A percentile compares a stretch with the other conserved stretches of the same genome.
These are phyloP conservation scores for Drosophila persimilis DNA, from an alignment of 1,140 invertebrate species.

Conservation along the genomic window DNA sequence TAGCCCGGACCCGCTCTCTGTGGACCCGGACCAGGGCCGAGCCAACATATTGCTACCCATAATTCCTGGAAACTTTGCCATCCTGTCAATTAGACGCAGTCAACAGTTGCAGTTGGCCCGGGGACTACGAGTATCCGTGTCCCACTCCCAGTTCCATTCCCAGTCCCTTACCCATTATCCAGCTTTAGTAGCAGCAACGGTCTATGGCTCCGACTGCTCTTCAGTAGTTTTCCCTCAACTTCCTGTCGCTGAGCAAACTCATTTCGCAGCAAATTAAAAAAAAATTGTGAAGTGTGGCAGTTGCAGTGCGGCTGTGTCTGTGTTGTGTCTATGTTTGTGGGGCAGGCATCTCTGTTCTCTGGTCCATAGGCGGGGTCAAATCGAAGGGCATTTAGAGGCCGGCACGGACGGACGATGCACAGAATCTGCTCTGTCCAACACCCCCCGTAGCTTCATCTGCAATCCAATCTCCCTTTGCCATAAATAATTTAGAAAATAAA, in stretches of 20 bases:
- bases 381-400: slow-evolving; percentile 22
- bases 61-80: slow-evolving; percentile 61
- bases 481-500: slow-evolving; percentile 48
- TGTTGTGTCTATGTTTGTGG: too few relatives aligned
- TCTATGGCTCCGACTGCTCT: background rate
- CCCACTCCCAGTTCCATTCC: too few relatives aligned
- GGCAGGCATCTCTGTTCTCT: too few relatives aligned
- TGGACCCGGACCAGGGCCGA: background rate
- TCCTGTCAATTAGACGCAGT: slow-evolving; percentile 68
- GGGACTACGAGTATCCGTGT: background rate
- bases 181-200: too few relatives aligned
- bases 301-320: slow-evolving; percentile 8
- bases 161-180: background rate
- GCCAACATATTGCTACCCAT: slow-evolving; percentile 56
- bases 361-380: slow-evolving; percentile 11
- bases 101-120: slow-evolving; percentile 36
- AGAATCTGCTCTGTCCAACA: background rate
- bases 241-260: slow-evolving; percentile 47
- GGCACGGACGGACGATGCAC: background rate
- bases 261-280: slow-evolving; percentile 62
- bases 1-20: background rate
- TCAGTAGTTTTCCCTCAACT: background rate
- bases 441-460: slow-evolving; percentile 3
- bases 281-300: slow-evolving; percentile 26
- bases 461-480: slow-evolving; percentile 24